Percentiles rank a stretch among this genome's conserved stretches.
phyloP scores from a whole-genome alignment of 1,140 invertebrate genomes.

The Zophobas atratus region DNA sequence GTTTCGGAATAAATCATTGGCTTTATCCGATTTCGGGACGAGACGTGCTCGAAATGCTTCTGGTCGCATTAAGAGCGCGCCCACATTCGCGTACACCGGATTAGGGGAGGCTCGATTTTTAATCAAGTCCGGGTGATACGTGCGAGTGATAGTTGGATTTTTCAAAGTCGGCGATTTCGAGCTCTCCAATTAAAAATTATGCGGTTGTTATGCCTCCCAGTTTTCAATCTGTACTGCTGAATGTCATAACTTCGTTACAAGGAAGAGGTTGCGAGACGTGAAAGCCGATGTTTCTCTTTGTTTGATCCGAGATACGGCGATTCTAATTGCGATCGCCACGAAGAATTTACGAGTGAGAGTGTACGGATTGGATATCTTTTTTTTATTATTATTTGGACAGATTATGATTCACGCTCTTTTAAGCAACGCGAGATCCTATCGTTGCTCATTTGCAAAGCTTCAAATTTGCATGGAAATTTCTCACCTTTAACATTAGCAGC shows the following conservation, averaged over 20 bases:
- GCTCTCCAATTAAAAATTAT: slow-evolving; percentile 18
- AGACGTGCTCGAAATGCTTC: slow-evolving; percentile 17
- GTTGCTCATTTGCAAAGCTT: slow-evolving; percentile 27
- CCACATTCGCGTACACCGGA: no score
- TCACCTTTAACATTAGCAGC: slow-evolving; percentile 16
- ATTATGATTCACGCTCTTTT: slow-evolving; percentile 12
- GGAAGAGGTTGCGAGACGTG: slow-evolving; percentile 1
- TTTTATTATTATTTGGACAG: background rate
- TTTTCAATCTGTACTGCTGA: slow-evolving; percentile 10
- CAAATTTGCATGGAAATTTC: slow-evolving; percentile 16
- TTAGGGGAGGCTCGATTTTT: background rate
- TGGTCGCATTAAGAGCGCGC: background rate
- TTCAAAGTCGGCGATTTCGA: slow-evolving; percentile 5
- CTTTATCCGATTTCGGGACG: slow-evolving; percentile 18
- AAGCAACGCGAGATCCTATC: slow-evolving; percentile 14
- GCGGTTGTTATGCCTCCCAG: slow-evolving; percentile 8
- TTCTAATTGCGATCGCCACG: slow-evolving; percentile 15
- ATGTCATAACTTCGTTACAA: slow-evolving; percentile 9
- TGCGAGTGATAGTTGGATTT: background rate
- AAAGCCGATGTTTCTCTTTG: slow-evolving; percentile 29
- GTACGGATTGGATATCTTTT: background rate
- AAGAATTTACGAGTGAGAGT: background rate
- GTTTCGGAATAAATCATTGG: slow-evolving; percentile 23
- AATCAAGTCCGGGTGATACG: background rate
- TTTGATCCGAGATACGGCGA: background rate